Percentiles rank a stretch among this genome's conserved stretches.
Evolutionary conservation across 1,140 invertebrate species (phyloP).

Genomic region (Chelonus insularis): DNA sequence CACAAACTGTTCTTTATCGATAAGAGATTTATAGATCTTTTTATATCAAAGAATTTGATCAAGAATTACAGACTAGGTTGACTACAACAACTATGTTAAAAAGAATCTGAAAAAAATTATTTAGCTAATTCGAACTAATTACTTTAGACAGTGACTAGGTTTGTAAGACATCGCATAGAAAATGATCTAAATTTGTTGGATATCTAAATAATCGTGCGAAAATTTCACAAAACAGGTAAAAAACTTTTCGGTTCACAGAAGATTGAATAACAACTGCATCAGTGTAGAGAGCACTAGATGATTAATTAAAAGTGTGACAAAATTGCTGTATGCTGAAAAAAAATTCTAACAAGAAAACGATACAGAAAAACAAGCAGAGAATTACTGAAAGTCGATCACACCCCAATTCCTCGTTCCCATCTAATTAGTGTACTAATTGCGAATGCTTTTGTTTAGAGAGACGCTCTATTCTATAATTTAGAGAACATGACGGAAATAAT

Average conservation of each 20-base stretch:
- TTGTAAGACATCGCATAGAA: too few species aligned
- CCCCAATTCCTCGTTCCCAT: not conserved
- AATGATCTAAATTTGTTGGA: too few species aligned
- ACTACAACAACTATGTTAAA: not conserved
- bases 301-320: not conserved
- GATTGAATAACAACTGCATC: too few species aligned
- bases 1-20: not conserved
- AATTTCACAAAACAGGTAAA: too few species aligned
- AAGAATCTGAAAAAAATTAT: not conserved
- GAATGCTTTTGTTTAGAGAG: not conserved
- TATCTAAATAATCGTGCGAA: too few species aligned
- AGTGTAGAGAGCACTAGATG: too few species aligned
- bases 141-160: too few species aligned
- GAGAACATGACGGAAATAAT: not conserved
- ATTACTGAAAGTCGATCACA: not conserved
- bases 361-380: not conserved
- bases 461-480: not conserved
- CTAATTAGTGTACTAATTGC: not conserved
- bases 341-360: not conserved
- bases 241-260: too few species aligned
- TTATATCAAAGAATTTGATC: not conserved
- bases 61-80: too few species aligned
- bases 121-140: not conserved
- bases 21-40: not conserved
- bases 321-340: not conserved